Base-by-base conservation (phyloP, 2,888 invertebrate species). In the Diplazon laetatorius region DNA sequence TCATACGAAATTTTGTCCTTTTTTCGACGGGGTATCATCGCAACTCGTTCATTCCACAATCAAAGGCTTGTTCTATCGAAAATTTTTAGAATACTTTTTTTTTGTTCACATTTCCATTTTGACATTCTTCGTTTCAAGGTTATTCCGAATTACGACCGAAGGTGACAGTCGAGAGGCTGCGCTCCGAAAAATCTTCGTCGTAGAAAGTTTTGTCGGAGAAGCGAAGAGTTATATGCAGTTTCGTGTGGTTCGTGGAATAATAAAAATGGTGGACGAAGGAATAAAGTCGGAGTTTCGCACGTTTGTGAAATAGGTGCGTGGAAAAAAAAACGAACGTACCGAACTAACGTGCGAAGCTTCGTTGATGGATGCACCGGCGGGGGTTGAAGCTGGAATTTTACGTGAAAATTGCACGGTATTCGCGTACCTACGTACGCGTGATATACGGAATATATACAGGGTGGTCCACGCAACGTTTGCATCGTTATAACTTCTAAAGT, bases 341-440 rank as follows among this genome's bases (percentile, higher is more conserved):
- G 52, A 42, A 42, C n/a, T 65, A 65, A 65, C 30, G 65, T 48
- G 65, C 25, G 60, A 39, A 44, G 10, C n/a, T 46, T 35, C 65
- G 42, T 59, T 65, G 73, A 78, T 70, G 52, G 70, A 78, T 75
- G 66, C 52, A 50, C 39, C 22, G 35, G 63, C 20, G 60, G 55
- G 70, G 70, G 65, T n/a, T 74, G 55, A 70, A 70, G 12, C 52
- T 55, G 42, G 65, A 78, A 74, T 78, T 78, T 70, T 65, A 50
- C 69, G 78, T 65, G 74, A n/a, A 74, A 74, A 73, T 72, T 77
- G 68, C 72, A 55, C 37, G 50, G 3, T 50, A 20, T 22, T 50
- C 50, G 50, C 76, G 66, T 72, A 48, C 72, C 72, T 62, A 63
- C 46, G 65, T 65, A 62, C 68, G 57, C 68, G 55, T 57, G 59